Base-by-base conservation (phyloP, 2,888 invertebrate genomes). In the Tachina lurida region DNA sequence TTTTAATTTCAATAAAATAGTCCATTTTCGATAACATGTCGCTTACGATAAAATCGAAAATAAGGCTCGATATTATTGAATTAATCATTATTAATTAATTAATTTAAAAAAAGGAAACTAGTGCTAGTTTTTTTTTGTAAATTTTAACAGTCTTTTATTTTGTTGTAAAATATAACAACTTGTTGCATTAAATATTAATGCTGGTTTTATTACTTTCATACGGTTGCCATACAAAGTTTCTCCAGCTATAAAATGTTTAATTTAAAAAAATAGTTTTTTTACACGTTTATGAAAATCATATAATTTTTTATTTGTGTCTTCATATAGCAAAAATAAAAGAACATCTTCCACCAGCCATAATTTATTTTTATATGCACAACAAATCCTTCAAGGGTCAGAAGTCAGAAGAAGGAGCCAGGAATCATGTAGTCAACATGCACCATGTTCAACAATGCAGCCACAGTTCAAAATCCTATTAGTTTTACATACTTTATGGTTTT, bases 381-480 rank as follows among this genome's bases (percentile, higher is more conserved):
- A 81, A 68, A 75, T 68, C 81, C 68, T 74, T 17, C 19, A 19
- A 39, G 54, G 81, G 68, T 81, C 68, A 81, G n/a, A 81, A 81
- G 81, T 75, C 68, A 70, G 68, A 10, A 68, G 47, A 62, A 75
- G 62, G 17, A 68, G 47, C 68, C 68, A 75, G 62, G 62, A 68
- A 68, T 68, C 81, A 81, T 81, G 41, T 41, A 81, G 74, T 81
- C 68, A 81, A 62, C 39, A 49, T 81, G 60, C 31, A 52, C 12
- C 67, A 67, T 9, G 31, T 67, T 58, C 65, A 65, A 56, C 56
- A 65, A 19, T 63, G 71, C 80, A 75, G 60, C 54, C 62, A 81
- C n/a, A 81, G 62, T 75, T 75, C 62, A 75, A 70, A 81, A 75
- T 81, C 81, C 81, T 81, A 81, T 81, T 81, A 81, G 74, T 81